Percentiles rank a stretch among this genome's conserved stretches.
Evolutionary conservation across 2,797 vertebrate genomes (phyloP).

Genomic region (Nasua narica): DNA sequence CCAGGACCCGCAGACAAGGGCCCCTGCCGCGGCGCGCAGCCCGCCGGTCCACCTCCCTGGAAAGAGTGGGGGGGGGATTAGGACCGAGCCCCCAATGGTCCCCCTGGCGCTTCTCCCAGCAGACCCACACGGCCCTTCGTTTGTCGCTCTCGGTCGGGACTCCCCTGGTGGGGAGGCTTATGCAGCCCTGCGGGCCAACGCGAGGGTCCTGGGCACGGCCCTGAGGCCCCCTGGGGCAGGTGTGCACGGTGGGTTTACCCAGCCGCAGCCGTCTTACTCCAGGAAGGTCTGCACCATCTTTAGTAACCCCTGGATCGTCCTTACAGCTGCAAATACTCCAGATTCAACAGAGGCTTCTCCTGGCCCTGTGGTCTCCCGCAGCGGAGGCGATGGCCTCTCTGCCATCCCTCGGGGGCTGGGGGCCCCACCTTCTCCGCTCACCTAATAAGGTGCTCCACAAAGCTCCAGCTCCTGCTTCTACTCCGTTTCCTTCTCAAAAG

Average conservation of each 20-base stretch:
- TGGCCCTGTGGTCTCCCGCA: neutral
- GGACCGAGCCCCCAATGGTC: neutral
- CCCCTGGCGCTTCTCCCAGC: fast-evolving
- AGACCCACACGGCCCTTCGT: neutral
- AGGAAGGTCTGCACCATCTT: neutral
- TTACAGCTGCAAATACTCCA: neutral
- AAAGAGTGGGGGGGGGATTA: neutral
- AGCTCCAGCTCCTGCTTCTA: neutral
- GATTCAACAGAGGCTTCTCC: neutral
- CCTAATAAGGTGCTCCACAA: neutral
- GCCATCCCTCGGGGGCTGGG: too few relatives aligned
- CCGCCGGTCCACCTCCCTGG: neutral
- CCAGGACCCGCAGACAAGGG: neutral
- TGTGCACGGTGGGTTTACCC: fast-evolving
- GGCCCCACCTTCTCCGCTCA: neutral
- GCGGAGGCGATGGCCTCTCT: neutral
- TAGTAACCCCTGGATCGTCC: neutral
- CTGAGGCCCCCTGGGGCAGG: fast-evolving
- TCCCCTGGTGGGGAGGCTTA: neutral
- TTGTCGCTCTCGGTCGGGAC: neutral
- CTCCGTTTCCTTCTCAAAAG: neutral
- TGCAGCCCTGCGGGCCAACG: too few relatives aligned
- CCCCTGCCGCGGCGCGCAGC: neutral
- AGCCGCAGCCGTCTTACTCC: fast-evolving
- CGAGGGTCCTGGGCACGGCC: too few relatives aligned